These are phyloP conservation scores for Diorhabda carinulata DNA, from an alignment of 1,140 invertebrate genomes.

Conservation along the genomic window DNA sequence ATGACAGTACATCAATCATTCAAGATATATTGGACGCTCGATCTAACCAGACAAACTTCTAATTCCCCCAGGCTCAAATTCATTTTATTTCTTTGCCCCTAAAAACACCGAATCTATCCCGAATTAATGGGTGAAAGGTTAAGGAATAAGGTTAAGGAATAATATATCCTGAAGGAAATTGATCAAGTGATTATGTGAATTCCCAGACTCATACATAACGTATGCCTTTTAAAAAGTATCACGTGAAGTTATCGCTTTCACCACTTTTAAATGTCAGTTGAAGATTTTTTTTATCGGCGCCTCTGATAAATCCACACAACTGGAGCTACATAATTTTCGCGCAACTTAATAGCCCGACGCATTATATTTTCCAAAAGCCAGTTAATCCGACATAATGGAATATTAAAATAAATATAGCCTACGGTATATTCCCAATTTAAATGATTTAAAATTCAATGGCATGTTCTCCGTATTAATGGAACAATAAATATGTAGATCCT, in stretches of 20 bases:
- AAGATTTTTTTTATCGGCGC: neutral
- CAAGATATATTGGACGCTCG: too few species aligned
- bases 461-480: slow-evolving; percentile 38
- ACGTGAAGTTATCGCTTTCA: neutral
- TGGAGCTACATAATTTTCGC: neutral
- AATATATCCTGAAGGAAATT: too few species aligned
- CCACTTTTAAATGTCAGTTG: neutral
- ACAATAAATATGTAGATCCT: slow-evolving; percentile 39
- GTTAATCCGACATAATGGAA: slow-evolving; percentile 30
- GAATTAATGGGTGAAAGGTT: too few species aligned
- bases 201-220: neutral
- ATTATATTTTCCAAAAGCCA: slow-evolving; percentile 7
- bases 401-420: slow-evolving; percentile 34
- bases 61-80: too few species aligned
- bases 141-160: too few species aligned
- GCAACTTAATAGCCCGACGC: neutral
- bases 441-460: slow-evolving; percentile 43
- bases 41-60: too few species aligned
- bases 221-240: neutral
- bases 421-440: slow-evolving; percentile 34
- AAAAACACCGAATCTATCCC: too few species aligned
- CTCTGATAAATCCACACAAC: neutral
- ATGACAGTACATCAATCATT: too few species aligned
- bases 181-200: too few species aligned
- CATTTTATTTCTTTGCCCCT: too few species aligned